Evolutionary conservation across 2,113 vertebrate genomes (phyloP).

Genomic region (Machaerirhynchus nigripectus): DNA sequence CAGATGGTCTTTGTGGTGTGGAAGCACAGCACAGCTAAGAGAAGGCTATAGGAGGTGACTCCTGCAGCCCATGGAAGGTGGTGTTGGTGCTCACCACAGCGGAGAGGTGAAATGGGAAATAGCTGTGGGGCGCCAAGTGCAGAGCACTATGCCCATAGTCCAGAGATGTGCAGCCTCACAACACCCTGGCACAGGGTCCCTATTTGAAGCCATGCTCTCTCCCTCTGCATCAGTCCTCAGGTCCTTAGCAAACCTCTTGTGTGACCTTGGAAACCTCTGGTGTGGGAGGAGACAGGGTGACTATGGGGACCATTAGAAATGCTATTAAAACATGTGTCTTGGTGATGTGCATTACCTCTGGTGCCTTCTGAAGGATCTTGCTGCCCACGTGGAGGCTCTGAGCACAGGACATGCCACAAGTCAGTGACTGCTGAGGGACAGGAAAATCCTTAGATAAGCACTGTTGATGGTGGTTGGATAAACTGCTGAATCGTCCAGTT

Average conservation of each 20-base stretch:
- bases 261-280: background rate
- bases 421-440: background rate
- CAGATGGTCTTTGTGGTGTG: background rate
- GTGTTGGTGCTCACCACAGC: rapidly evolving
- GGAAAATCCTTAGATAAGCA: background rate
- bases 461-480: background rate
- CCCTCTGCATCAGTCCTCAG: background rate
- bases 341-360: background rate
- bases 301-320: background rate
- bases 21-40: background rate
- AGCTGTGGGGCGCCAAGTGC: background rate
- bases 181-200: rapidly evolving
- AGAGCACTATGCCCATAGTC: no score
- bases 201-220: background rate
- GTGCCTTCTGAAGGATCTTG: background rate
- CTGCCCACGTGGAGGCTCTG: background rate
- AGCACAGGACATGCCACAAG: background rate
- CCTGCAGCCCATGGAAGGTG: background rate
- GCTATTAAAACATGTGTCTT: background rate
- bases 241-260: background rate
- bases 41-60: background rate
- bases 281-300: background rate
- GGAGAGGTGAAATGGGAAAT: background rate
- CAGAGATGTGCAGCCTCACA: background rate
- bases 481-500: background rate